Evolutionary conservation across 2,797 vertebrate genomes (phyloP).

Genomic region (Pelochelys cantorii): DNA sequence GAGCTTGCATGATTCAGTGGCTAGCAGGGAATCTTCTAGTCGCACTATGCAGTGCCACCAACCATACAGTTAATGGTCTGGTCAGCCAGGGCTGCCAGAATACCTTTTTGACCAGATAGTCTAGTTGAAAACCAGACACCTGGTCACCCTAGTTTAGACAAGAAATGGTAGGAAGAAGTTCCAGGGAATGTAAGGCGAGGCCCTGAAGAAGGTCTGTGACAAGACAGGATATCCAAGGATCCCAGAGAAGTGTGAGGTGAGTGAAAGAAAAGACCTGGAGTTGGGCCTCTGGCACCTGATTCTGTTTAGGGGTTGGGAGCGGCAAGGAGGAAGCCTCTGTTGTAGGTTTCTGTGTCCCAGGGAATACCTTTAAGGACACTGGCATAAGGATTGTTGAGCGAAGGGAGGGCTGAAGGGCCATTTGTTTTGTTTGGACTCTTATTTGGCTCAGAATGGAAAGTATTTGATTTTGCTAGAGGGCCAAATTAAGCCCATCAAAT

Average conservation of each 20-base stretch:
- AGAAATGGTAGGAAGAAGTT: not conserved
- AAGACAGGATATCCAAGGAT: not conserved
- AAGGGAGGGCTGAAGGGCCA: slow-evolving; percentile 21
- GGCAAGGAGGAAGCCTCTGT: not conserved
- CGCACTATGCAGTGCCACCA: too few relatives aligned
- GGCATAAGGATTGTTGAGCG: slow-evolving; percentile 4
- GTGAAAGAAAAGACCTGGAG: not conserved
- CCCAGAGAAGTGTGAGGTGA: not conserved
- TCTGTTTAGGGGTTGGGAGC: not conserved
- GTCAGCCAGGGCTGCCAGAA: too few relatives aligned
- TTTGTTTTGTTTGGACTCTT: slow-evolving; percentile 64
- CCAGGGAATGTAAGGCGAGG: not conserved
- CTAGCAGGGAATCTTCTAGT: too few relatives aligned
- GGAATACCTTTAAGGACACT: not conserved
- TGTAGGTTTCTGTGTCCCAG: slow-evolving; percentile 29
- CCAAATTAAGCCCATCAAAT: slow-evolving; percentile 64
- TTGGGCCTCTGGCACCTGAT: not conserved
- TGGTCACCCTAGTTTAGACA: not conserved
- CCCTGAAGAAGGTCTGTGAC: not conserved
- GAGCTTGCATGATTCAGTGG: too few relatives aligned
- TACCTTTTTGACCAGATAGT: too few relatives aligned
- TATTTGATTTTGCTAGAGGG: slow-evolving; percentile 61
- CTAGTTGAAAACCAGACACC: too few relatives aligned
- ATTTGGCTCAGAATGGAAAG: slow-evolving; percentile 50
- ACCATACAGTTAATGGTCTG: too few relatives aligned